Base-by-base conservation (phyloP, 2,888 invertebrate species). In the Aspidiotus destructor region DNA sequence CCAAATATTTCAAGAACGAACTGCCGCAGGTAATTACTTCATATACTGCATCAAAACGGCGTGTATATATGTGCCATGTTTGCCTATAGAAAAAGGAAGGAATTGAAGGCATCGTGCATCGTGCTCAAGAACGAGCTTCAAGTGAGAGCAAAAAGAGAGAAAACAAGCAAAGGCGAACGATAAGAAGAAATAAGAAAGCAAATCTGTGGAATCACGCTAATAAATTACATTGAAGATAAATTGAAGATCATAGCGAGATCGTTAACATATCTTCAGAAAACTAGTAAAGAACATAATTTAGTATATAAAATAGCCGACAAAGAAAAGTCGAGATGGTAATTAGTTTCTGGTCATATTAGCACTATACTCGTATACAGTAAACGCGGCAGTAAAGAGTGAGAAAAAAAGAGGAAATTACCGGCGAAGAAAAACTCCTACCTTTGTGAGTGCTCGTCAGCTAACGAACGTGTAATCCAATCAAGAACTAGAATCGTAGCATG, bases 201-300 rank as follows among this genome's bases (percentile, higher is more conserved):
- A 69, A 62, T 69, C 62, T 62, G 57, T 61, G 61, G 69, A 62
- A 58, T 70, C 69, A 53, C 53, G 70, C 63, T 69, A 70, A 71
- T 71, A 70, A 71, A 71, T 71, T 70, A 71, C 70, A 58, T 69
- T 53, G 67, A 62, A 71, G 71, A 71, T 71, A 69, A 70, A 71
- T 71, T 63, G 69, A 69, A 63, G 42, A 62, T 64, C 64, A 63
- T 68, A 62, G 67, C 10, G 58, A 42, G 68, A 70, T 69, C 69
- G 71, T 70, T 70, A 70, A 71, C 71, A 65, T 65, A 70, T 65
- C 67, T 61, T 60, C 40, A 70, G 17, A 42, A 53, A 17, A 68
- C 15, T 44, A 70, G 62, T 58, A 69, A 71, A 67, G 67, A 71
- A 71, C 69, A 71, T 71, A 70, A 71, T 71, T 71, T 71, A 68